Evolutionary conservation across 2,113 vertebrate genomes (phyloP), one percentile per base, ranked within the genome.

Genomic region (Paralichthys olivaceus): DNA sequence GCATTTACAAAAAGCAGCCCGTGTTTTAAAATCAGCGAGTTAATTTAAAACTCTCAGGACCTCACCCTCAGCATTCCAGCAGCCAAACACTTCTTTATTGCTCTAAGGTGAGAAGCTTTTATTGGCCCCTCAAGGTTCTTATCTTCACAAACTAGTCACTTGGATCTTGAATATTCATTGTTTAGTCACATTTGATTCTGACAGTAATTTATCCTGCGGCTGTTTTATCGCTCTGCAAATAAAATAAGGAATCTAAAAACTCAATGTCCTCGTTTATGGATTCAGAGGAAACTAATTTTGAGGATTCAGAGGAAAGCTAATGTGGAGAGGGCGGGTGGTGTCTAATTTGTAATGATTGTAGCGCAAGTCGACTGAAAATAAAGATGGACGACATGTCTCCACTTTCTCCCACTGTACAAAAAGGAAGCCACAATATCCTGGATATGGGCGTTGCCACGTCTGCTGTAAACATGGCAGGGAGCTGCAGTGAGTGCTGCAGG

Each of bases 51-150:
- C 49, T 47, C 51, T 34, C 13, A 62, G 45, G 61, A 59, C 66
- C 57, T 82, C 55, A 45, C n/a, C 49, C 77, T 80, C 65, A 29
- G 34, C 34, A 25, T 68, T 78, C 32, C 58, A 59, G 55, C 2
- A 1, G 60, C 34, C 71, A n/a, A 34, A 15, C 7, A 20, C 62
- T 51, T 63, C 53, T 45, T 65, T 67, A 62, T 61, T 49, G 43
- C 54, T 75, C 61, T 60, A 53, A 67, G 37, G 58, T 63, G 64
- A 74, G 70, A 55, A 23, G 70, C 58, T 66, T 69, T 83, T 64
- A 80, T 78, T 70, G 22, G 49, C 47, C 74, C 62, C 69, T 25
- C 2, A 5, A 28, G 61, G 55, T 19, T 69, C 1, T 34, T 23
- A 64, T 69, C 34, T 69, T 63, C 51, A 45, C 29, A 59, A 47